phyloP scores from a whole-genome alignment of 2,888 invertebrate species.

The Andrena fulva region DNA sequence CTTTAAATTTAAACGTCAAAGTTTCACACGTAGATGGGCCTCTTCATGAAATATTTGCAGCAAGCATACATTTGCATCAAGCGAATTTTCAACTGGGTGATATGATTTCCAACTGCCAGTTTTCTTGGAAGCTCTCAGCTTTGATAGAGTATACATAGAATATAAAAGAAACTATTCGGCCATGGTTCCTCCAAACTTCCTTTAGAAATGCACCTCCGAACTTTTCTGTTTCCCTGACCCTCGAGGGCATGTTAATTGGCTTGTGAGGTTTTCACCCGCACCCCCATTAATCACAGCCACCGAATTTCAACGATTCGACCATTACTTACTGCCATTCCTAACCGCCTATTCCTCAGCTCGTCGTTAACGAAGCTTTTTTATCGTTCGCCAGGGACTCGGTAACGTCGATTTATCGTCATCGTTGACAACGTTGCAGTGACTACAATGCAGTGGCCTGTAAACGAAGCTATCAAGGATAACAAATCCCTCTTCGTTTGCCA shows the following conservation, averaged over 20 bases:
- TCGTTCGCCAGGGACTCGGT: background rate
- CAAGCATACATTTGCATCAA: background rate
- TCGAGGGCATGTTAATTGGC: constrained; percentile 54
- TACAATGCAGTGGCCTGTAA: constrained; percentile 2
- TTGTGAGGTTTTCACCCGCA: constrained; percentile 16
- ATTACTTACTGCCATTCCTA: constrained; percentile 31
- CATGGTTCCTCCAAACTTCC: constrained; percentile 35
- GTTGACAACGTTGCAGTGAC: background rate
- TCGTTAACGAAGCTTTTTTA: constrained; percentile 30
- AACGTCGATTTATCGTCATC: background rate
- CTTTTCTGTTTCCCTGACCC: constrained; percentile 55
- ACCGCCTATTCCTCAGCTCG: constrained; percentile 29
- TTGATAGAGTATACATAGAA: background rate
- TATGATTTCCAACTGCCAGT: background rate
- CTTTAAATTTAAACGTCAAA: background rate
- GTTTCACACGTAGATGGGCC: too few relatives aligned
- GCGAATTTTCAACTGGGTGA: too few relatives aligned
- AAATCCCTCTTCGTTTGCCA: background rate
- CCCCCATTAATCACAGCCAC: constrained; percentile 30
- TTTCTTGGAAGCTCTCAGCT: background rate
- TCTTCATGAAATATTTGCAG: constrained; percentile 21
- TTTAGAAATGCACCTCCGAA: constrained; percentile 46
- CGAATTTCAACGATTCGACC: constrained; percentile 21
- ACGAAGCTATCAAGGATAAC: background rate
- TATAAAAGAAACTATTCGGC: background rate